Percentiles rank a stretch among this genome's conserved stretches.
Evolutionary conservation across 2,888 invertebrate species (phyloP).

Genomic region (Cantharis nigra): DNA sequence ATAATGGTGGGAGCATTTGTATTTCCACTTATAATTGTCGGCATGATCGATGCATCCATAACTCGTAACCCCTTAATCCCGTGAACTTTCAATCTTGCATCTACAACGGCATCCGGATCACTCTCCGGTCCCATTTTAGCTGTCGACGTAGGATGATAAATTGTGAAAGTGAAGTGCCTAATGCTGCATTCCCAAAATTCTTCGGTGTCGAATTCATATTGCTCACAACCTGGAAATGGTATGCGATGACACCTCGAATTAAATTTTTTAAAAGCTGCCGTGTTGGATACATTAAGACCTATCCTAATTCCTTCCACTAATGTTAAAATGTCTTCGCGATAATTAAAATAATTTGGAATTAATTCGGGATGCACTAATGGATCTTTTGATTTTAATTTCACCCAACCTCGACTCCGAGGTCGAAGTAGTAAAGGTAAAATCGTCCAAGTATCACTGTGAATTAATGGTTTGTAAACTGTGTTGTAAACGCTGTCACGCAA

Average conservation of each 20-base stretch:
- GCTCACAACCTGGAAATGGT: slow-evolving; percentile 82
- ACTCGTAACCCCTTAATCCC: slow-evolving; percentile 79
- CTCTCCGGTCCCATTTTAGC: slow-evolving; percentile 84
- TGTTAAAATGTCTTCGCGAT: slow-evolving; percentile 78
- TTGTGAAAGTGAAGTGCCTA: slow-evolving; percentile 78
- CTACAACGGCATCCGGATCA: slow-evolving; percentile 80
- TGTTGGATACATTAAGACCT: slow-evolving; percentile 78
- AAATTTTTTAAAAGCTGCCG: slow-evolving; percentile 79
- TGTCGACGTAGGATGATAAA: slow-evolving; percentile 84
- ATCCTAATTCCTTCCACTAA: slow-evolving; percentile 85
- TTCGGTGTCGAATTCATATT: slow-evolving; percentile 72
- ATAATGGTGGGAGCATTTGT: slow-evolving; percentile 89
- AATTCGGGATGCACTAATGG: slow-evolving; percentile 84
- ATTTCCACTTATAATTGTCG: slow-evolving; percentile 85
- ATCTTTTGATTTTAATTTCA: slow-evolving; percentile 80
- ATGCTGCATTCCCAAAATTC: slow-evolving; percentile 87
- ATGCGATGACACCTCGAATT: slow-evolving; percentile 79
- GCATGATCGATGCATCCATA: slow-evolving; percentile 88
- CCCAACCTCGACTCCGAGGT: slow-evolving; percentile 85
- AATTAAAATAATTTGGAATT: slow-evolving; percentile 90
- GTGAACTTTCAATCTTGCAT: slow-evolving; percentile 75
- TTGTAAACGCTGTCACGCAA: slow-evolving; percentile 81
- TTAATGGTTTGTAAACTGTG: slow-evolving; percentile 81
- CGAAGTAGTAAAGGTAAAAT: slow-evolving; percentile 80
- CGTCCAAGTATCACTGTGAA: slow-evolving; percentile 81